These are phyloP conservation scores for Rhagoletis zephyria DNA, from an alignment of 1,140 invertebrate species.

Conservation along the genomic window DNA sequence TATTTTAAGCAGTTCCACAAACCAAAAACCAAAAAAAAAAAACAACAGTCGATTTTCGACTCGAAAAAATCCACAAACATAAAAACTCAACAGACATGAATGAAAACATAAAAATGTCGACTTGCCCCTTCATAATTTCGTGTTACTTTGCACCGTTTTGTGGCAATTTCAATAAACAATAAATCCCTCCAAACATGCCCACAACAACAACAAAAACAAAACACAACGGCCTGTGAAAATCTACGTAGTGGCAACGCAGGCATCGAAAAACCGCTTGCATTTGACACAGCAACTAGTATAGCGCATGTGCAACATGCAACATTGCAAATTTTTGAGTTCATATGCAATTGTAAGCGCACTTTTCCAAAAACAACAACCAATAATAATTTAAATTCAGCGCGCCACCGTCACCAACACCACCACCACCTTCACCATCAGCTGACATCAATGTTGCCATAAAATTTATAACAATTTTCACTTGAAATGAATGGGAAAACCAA, in stretches of 20 bases:
- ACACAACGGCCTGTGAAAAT: neutral
- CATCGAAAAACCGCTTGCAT: slow-evolving; percentile 9
- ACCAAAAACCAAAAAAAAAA: neutral
- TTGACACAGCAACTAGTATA: neutral
- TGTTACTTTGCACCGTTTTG: slow-evolving; percentile 52
- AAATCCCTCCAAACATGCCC: slow-evolving; percentile 45
- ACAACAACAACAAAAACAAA: neutral
- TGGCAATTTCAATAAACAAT: slow-evolving; percentile 52
- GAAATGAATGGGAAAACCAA: slow-evolving; percentile 44
- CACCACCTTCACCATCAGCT: neutral
- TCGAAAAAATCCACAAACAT: slow-evolving; percentile 31
- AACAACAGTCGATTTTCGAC: neutral
- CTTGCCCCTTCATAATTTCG: slow-evolving; percentile 52
- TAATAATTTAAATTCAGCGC: no score
- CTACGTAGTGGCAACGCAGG: neutral
- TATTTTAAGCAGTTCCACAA: neutral
- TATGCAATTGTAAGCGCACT: neutral
- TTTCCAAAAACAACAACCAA: neutral
- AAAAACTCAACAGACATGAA: slow-evolving; percentile 41
- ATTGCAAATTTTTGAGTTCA: neutral
- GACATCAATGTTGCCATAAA: slow-evolving; percentile 13
- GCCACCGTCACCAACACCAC: no score
- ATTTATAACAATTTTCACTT: slow-evolving; percentile 49
- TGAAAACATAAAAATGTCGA: slow-evolving; percentile 51
- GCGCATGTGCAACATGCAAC: slow-evolving; percentile 47